phyloP scores from a whole-genome alignment of 2,797 vertebrate genomes.

The Pangasius mekongensis region DNA sequence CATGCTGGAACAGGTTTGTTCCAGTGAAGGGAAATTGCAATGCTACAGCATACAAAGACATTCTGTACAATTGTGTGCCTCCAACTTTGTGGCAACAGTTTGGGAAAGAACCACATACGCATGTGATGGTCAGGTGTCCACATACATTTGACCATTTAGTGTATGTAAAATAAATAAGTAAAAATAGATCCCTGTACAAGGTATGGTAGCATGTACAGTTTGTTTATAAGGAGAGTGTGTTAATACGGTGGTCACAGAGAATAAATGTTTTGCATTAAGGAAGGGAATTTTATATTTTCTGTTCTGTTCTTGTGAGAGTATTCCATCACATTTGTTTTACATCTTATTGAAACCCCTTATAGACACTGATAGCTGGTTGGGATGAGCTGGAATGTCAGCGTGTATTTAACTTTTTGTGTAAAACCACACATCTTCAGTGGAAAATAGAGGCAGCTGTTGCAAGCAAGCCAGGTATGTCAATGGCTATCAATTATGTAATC shows the following conservation, averaged over 20 bases:
- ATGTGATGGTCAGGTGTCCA: not conserved
- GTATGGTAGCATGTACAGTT: not conserved
- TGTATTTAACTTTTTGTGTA: slow-evolving; percentile 85
- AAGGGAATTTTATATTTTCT: not conserved
- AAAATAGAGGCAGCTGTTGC: slow-evolving; percentile 78
- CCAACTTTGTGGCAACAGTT: no score
- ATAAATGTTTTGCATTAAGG: not conserved
- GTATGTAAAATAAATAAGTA: not conserved
- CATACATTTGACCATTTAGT: not conserved
- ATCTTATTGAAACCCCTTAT: not conserved
- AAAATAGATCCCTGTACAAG: not conserved
- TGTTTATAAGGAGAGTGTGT: not conserved
- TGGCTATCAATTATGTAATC: not conserved
- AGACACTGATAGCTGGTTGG: slow-evolving; percentile 92
- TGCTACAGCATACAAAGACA: no score
- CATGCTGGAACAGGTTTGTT: no score
- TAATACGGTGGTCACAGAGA: not conserved
- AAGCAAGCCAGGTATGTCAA: slow-evolving; percentile 79
- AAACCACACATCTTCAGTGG: slow-evolving; percentile 76
- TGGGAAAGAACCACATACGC: no score
- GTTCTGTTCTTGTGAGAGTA: not conserved
- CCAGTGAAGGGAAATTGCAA: no score
- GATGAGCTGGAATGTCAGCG: slow-evolving; percentile 87
- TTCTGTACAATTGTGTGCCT: no score
- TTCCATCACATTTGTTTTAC: not conserved